These are phyloP conservation scores for Formicarius rufipectus DNA, from an alignment of 2,113 vertebrate genomes.

Conservation along the genomic window DNA sequence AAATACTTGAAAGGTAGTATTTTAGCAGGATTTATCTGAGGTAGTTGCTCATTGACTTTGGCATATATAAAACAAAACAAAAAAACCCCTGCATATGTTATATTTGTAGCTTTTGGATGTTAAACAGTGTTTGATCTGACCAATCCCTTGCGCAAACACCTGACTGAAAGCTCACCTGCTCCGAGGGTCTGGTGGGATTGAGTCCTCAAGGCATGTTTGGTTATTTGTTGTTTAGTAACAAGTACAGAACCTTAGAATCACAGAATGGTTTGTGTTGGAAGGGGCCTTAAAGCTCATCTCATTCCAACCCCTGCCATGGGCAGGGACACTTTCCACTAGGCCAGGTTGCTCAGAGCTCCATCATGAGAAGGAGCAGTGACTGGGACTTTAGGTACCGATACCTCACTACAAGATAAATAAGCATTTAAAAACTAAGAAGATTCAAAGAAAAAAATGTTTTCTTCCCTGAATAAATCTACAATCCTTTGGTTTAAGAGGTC, in stretches of 20 bases:
- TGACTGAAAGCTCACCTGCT: neutral
- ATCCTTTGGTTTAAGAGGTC: neutral
- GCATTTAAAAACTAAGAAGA: neutral
- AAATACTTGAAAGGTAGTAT: neutral
- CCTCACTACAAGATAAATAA: neutral
- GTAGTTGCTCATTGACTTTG: neutral
- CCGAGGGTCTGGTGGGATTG: neutral
- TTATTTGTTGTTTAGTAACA: neutral
- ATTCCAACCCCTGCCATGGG: neutral
- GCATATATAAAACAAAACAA: neutral
- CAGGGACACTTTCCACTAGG: neutral
- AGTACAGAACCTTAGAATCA: neutral
- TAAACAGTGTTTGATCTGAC: neutral
- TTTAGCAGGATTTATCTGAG: neutral
- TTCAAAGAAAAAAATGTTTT: neutral
- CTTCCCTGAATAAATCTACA: neutral
- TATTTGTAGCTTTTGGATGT: neutral
- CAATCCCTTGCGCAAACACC: neutral
- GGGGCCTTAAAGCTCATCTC: neutral
- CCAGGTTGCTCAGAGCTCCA: neutral
- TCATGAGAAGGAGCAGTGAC: neutral
- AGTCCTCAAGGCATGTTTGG: neutral
- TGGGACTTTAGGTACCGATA: neutral
- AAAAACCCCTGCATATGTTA: neutral
- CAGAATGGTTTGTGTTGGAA: neutral